Base-by-base conservation (phyloP, 2,797 vertebrate genomes). In the Eulemur rubriventer region DNA sequence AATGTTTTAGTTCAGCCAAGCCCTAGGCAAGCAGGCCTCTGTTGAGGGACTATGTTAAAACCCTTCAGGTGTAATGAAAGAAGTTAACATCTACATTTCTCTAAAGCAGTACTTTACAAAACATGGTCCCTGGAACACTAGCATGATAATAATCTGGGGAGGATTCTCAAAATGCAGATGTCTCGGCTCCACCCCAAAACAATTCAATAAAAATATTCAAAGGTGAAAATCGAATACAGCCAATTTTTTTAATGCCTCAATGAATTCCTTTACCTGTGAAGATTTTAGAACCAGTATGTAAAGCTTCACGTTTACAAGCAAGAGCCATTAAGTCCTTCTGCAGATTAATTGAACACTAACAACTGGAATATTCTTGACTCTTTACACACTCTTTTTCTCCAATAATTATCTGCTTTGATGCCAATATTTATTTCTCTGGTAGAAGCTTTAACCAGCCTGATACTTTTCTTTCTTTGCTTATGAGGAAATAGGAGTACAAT, bases 51-150 rank as follows among this genome's bases (percentile, higher is more conserved):
- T 70, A 70, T 73, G 26, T 52, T 91, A 76, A 30, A 84, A 70
- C 80, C 48, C 67, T 95, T 59, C 41, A 92, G 72, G 67, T 61
- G 13, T 48, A 67, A 55, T 87, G 89, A 95, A 93, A 48, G 38
- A 81, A 67, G 73, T 69, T 93, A 95, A 90, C 41, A 87, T 97
- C 83, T 97, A 72, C 89, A 78, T 96, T 90, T 78, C 81, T 94
- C n/a, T 10, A 83, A 95, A 91, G n/a, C 20, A 78, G 9, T 92
- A 20, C 18, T 96, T 92, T 96, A 46, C n/a, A 92, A 67, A 92
- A 82, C 28, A 1, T 76, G 48, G 33, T 89, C 17, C 26, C 55
- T 88, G 59, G 11, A 76, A 65, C 43, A 84, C 69, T 33, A 69
- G 72, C 61, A 61, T 26, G 11, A 69, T 50, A 93, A 59, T 69